Percentiles rank a stretch among this genome's conserved stretches.
These are phyloP conservation scores for Vannuccia rotundouncinata DNA, from an alignment of 2,888 invertebrate genomes.

Conservation along the genomic window DNA sequence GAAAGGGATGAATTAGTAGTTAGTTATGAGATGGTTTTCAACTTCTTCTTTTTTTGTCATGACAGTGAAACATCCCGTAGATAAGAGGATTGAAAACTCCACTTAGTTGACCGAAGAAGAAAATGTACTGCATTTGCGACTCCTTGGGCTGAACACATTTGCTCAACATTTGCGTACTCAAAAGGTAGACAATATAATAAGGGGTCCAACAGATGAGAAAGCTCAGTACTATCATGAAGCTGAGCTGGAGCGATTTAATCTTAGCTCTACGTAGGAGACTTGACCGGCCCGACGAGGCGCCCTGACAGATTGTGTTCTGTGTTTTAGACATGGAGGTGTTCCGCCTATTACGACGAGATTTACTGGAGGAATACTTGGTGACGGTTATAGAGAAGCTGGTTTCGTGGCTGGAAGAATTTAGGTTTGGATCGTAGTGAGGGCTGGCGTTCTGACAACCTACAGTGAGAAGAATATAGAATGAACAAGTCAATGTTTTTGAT, in stretches of 20 bases:
- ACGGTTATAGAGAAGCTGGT: not conserved
- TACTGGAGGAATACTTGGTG: not conserved
- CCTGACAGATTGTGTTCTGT: not conserved
- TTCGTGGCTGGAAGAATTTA: not conserved
- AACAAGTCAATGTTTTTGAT: too few relatives aligned
- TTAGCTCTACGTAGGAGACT: constrained; percentile 14
- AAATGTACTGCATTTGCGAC: constrained; percentile 1
- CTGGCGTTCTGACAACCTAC: not conserved
- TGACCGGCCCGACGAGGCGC: not conserved
- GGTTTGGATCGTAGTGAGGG: not conserved
- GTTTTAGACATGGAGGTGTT: not conserved
- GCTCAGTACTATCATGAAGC: constrained; percentile 11
- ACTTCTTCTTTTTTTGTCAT: constrained; percentile 6
- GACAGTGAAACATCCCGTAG: constrained; percentile 29
- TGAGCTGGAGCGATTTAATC: constrained; percentile 22
- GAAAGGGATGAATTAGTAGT: too few relatives aligned
- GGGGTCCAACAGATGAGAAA: constrained; percentile 36
- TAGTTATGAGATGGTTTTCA: too few relatives aligned
- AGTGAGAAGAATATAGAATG: too few relatives aligned
- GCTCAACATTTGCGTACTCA: not conserved
- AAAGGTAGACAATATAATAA: constrained; percentile 29
- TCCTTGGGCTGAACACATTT: not conserved
- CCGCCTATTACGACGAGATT: not conserved
- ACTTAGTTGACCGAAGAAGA: constrained; percentile 32
- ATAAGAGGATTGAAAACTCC: constrained; percentile 28